Evolutionary conservation across 1,140 invertebrate genomes (phyloP).

Genomic region (Aphaenogaster rudis): DNA sequence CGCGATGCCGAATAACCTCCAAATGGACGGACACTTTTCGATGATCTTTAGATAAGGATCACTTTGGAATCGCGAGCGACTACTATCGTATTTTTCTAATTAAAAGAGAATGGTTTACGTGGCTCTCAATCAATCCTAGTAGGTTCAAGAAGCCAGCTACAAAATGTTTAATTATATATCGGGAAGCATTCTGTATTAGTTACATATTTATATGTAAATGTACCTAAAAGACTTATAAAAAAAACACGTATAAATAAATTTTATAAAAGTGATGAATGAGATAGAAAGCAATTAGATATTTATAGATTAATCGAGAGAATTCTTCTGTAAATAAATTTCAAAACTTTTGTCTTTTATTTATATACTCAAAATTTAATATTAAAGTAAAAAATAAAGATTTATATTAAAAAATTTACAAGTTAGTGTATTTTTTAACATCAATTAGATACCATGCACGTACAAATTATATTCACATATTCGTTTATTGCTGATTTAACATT

Average conservation of each 20-base stretch:
- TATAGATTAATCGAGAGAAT: not conserved
- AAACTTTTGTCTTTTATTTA: not conserved
- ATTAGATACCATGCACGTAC: not conserved
- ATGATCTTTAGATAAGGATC: conserved; percentile 60
- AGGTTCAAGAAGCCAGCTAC: not conserved
- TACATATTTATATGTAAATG: not conserved
- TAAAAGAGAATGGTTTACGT: not conserved
- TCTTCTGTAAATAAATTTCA: not conserved
- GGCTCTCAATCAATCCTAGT: not conserved
- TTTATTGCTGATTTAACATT: conserved; percentile 1
- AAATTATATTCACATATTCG: conserved; percentile 11
- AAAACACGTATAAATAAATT: not conserved
- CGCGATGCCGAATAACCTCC: conserved; percentile 31
- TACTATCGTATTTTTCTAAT: not conserved
- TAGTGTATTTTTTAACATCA: not conserved
- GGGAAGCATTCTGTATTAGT: not conserved
- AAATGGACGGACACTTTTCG: conserved; percentile 72
- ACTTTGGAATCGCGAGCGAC: conserved; percentile 39
- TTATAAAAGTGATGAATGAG: not conserved
- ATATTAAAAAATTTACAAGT: not conserved
- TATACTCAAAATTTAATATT: conserved; percentile 16
- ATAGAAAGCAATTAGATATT: not conserved
- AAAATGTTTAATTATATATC: not conserved
- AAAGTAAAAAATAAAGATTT: not conserved
- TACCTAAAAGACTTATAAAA: not conserved